Conservation (phyloP, 2,113 vertebrate species). For the Xyliphius kryptos region DNA sequence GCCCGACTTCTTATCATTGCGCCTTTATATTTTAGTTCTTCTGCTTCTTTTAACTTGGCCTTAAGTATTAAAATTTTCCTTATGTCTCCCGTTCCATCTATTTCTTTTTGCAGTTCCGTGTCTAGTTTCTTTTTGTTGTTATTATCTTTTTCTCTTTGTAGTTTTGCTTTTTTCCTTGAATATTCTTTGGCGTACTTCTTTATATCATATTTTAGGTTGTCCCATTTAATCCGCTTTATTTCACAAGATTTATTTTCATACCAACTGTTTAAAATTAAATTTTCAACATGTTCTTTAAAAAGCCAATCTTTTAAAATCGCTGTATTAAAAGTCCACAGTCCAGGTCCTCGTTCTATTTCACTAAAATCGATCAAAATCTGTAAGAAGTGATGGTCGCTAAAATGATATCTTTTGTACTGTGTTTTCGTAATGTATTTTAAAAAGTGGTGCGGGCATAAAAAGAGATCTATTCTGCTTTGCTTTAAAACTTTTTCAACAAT, state of each 20-base stretch:
- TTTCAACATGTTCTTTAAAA: not conserved
- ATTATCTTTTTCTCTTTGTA: not conserved
- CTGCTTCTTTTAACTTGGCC: not conserved
- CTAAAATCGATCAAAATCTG: not conserved
- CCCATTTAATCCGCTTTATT: not conserved
- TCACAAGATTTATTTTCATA: not conserved
- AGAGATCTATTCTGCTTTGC: too few species aligned
- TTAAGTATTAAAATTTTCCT: not conserved
- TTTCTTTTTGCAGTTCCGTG: not conserved
- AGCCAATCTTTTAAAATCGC: not conserved
- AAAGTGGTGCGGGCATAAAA: too few species aligned
- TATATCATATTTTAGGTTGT: not conserved
- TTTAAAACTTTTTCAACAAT: too few species aligned
- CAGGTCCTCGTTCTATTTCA: not conserved
- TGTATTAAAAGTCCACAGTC: not conserved
- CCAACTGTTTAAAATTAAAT: not conserved
- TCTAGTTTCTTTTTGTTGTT: not conserved
- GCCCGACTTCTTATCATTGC: not conserved
- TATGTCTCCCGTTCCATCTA: not conserved
- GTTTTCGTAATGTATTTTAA: not conserved
- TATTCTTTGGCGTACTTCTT: not conserved
- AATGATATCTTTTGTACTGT: too few species aligned
- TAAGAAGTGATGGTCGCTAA: not conserved
- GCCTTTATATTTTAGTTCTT: not conserved
- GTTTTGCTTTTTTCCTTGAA: not conserved